Conservation (phyloP, 2,113 vertebrate species). For the Talpa occidentalis region DNA sequence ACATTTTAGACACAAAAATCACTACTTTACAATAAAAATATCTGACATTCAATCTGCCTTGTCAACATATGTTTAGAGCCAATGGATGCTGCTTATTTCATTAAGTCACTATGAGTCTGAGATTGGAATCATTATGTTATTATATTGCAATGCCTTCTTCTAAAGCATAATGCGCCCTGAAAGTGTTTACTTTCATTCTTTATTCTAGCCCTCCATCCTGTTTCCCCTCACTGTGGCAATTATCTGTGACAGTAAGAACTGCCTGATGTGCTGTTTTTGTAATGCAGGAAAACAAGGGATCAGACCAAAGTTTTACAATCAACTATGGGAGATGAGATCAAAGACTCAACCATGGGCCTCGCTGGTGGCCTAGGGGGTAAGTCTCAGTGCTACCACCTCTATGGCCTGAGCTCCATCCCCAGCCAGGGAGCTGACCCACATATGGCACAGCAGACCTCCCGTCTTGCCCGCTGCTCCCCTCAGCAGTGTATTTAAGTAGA, state of each 20-base stretch:
- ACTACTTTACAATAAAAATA: conserved; percentile 63
- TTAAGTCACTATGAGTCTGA: conserved; percentile 47
- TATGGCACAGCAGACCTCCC: too few relatives aligned
- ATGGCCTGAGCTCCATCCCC: too few relatives aligned
- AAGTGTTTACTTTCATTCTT: conserved; percentile 64
- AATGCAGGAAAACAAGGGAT: conserved; percentile 59
- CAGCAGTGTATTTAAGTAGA: too few relatives aligned
- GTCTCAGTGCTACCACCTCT: too few relatives aligned
- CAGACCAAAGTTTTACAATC: conserved; percentile 56
- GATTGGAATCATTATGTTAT: conserved; percentile 65
- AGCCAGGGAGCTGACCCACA: too few relatives aligned
- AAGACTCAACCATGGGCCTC: not conserved
- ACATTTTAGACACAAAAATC: conserved; percentile 74
- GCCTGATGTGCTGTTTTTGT: conserved; percentile 49
- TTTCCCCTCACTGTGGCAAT: conserved; percentile 57
- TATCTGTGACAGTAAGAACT: conserved; percentile 66
- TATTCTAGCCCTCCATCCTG: not conserved
- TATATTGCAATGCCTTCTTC: conserved; percentile 37
- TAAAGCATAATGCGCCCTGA: conserved; percentile 18
- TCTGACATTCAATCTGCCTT: conserved; percentile 63
- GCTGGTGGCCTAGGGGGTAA: too few relatives aligned
- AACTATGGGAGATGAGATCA: conserved; percentile 73
- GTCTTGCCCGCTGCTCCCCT: too few relatives aligned
- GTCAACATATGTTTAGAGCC: conserved; percentile 55
- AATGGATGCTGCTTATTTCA: conserved; percentile 57